Percentiles rank a stretch among this genome's conserved stretches.
Evolutionary conservation across 2,797 vertebrate genomes (phyloP).

Genomic region (Artibeus lituratus): DNA sequence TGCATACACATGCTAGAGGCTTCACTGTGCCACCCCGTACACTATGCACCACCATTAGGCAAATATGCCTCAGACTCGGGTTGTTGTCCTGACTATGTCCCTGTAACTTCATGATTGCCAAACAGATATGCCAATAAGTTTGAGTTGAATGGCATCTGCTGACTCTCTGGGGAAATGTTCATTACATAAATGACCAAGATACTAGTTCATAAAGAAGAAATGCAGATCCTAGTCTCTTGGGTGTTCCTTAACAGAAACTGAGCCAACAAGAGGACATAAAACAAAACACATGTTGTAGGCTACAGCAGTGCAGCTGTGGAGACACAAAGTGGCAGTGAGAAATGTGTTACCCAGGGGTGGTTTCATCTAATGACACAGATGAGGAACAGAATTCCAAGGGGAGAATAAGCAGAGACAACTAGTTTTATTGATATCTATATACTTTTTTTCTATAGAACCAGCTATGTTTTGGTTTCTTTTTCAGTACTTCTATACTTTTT

Average conservation of each 20-base stretch:
- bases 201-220: background rate
- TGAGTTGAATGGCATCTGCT: background rate
- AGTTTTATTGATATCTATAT: background rate
- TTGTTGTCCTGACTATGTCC: background rate
- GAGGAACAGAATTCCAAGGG: background rate
- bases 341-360: background rate
- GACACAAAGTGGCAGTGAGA: background rate
- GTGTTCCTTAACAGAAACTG: background rate
- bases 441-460: background rate
- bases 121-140: background rate
- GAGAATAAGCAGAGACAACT: background rate
- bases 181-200: background rate
- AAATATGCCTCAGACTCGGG: background rate
- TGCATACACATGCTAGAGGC: fast-evolving
- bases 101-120: background rate
- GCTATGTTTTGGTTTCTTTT: background rate
- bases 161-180: background rate
- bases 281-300: background rate
- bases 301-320: background rate
- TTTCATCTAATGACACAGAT: background rate
- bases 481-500: background rate
- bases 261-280: background rate
- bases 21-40: background rate
- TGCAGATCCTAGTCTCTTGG: background rate
- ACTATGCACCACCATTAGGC: background rate